Conservation (phyloP, 2,113 vertebrate genomes). For the Phalacrocorax aristotelis region DNA sequence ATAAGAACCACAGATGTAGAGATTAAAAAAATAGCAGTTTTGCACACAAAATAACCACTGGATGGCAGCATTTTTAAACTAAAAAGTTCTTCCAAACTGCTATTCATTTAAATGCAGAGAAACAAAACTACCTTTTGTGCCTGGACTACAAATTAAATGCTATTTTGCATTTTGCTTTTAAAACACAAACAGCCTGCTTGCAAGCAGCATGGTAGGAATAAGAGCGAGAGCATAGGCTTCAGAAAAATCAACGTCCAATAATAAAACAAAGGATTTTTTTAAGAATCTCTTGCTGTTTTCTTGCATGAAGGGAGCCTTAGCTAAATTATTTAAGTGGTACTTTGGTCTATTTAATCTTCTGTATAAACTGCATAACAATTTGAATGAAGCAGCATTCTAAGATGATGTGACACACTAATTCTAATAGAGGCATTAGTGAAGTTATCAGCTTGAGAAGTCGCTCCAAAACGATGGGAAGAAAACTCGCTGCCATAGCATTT, state of each 20-base stretch:
- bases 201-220: constrained; percentile 24
- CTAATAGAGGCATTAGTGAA: neutral
- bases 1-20: neutral
- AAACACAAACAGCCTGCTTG: constrained; percentile 27
- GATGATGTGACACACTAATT: neutral
- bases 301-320: neutral
- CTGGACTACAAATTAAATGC: constrained; percentile 32
- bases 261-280: constrained; percentile 31
- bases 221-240: constrained; percentile 7
- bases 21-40: neutral
- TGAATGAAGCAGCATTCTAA: constrained; percentile 15
- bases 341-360: constrained; percentile 12
- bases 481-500: neutral
- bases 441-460: neutral
- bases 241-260: constrained; percentile 25
- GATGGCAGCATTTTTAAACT: constrained; percentile 77
- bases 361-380: constrained; percentile 20
- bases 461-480: neutral
- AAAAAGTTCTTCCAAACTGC: neutral
- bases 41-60: constrained; percentile 59
- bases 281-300: constrained; percentile 31
- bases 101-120: neutral
- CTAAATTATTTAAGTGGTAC: constrained; percentile 30
- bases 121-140: constrained; percentile 28
- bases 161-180: constrained; percentile 61